Evolutionary conservation across 2,888 invertebrate genomes (phyloP), one percentile per base, ranked within the genome.

Genomic region (Podabrus alpinus): DNA sequence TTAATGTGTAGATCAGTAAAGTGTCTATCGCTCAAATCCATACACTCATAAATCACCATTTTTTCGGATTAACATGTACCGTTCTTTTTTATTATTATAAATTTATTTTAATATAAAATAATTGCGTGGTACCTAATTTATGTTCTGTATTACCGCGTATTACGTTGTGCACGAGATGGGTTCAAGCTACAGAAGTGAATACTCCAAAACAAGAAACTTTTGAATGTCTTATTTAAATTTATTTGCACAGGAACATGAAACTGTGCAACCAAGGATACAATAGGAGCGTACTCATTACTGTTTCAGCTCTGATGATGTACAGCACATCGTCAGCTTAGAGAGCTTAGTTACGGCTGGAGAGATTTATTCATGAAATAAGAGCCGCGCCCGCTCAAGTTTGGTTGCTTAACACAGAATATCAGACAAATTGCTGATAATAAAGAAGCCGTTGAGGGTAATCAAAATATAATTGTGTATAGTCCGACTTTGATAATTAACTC

Each of bases 401-500:
- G 64, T 73, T 70, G 45, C 66, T 70, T 62, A 62, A 67, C 62
- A 72, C 62, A 67, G 68, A 73, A 73, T 77, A 79, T 73, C 79
- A 79, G 82, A 83, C 80, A 83, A 83, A 83, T 82, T 78, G 78
- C 79, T 79, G 80, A 83, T 83, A 82, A 83, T 83, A 84, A 84
- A 85, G 81, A 82, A 82, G 82, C 81, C 78, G 76, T 78, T 75
- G 78, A 76, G 79, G 81, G 81, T 83, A 84, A 85, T 84, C 83
- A 85, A 85, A 86, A 84, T 82, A 84, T 83, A 85, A 84, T 83
- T 82, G 84, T 79, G 77, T 78, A 72, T 77, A 82, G 81, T 84
- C 83, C 83, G 84, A 85, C 84, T 85, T 84, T 84, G 86, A 85
- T 86, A 87, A 87, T 87, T 87, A 87, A 86, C 86, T 86, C 83